These are phyloP conservation scores for Lepus timidus DNA, from an alignment of 2,113 vertebrate species.

Conservation along the genomic window DNA sequence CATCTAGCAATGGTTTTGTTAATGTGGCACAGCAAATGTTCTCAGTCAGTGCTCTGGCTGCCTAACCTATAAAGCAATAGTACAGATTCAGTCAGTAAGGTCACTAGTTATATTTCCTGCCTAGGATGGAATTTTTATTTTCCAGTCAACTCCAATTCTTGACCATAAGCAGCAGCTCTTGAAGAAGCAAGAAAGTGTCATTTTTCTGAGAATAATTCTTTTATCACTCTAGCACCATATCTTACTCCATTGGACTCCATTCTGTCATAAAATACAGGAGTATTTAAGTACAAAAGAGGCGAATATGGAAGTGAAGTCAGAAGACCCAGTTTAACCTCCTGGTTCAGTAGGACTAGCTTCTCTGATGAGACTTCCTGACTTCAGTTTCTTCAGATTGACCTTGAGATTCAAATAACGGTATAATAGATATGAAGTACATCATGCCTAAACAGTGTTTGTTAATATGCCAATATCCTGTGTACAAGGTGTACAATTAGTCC, in stretches of 20 bases:
- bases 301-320: constrained; percentile 20
- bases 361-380: neutral
- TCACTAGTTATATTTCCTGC: constrained; percentile 48
- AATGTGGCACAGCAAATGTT: constrained; percentile 58
- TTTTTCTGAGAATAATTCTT: constrained; percentile 51
- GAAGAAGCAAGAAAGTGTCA: constrained; percentile 42
- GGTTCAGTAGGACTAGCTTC: neutral
- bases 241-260: neutral
- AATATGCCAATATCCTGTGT: neutral
- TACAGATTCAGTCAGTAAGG: constrained; percentile 41
- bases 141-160: constrained; percentile 35
- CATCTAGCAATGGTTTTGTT: constrained; percentile 63
- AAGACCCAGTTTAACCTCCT: neutral
- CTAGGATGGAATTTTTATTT: constrained; percentile 62
- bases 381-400: constrained; percentile 50
- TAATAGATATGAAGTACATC: neutral
- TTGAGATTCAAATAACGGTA: constrained; percentile 50
- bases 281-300: constrained; percentile 18
- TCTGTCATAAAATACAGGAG: constrained; percentile 29
- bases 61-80: constrained; percentile 53
- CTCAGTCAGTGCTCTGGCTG: constrained; percentile 44
- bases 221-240: constrained; percentile 36
- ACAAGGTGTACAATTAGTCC: neutral
- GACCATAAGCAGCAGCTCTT: neutral
- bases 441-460: neutral